These are phyloP conservation scores for Poicephalus meyeri DNA, from an alignment of 2,113 vertebrate species.

Conservation along the genomic window DNA sequence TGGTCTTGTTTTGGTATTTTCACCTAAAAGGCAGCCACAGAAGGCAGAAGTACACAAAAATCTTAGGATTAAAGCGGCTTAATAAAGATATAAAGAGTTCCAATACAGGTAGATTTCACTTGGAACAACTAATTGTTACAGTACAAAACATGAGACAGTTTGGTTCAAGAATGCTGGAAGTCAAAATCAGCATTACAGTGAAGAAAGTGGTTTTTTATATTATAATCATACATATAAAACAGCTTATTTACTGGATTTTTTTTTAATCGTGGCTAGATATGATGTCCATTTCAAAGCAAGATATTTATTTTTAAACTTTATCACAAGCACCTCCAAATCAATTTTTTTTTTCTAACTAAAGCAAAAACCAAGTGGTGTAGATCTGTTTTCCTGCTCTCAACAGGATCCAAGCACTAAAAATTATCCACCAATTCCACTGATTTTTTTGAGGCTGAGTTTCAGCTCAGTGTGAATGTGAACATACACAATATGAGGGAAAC, in stretches of 20 bases:
- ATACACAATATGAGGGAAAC: background rate
- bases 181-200: background rate
- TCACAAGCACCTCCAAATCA: background rate
- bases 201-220: background rate
- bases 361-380: background rate
- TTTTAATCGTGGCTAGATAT: background rate
- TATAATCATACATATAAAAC: background rate
- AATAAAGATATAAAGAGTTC: background rate
- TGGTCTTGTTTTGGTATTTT: background rate
- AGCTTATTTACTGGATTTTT: background rate
- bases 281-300: background rate
- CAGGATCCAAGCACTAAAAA: background rate
- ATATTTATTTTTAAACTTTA: background rate
- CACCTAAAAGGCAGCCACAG: background rate
- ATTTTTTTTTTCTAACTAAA: background rate
- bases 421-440: background rate
- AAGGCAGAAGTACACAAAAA: background rate
- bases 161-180: background rate
- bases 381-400: background rate
- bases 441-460: background rate
- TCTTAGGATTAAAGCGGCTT: background rate
- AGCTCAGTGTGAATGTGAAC: background rate
- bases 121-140: background rate
- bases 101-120: background rate
- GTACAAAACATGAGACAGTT: background rate